Evolutionary conservation across 1,140 invertebrate genomes (phyloP), one percentile per base, ranked within the genome.

Genomic region (Trypoxylus dichotomus): DNA sequence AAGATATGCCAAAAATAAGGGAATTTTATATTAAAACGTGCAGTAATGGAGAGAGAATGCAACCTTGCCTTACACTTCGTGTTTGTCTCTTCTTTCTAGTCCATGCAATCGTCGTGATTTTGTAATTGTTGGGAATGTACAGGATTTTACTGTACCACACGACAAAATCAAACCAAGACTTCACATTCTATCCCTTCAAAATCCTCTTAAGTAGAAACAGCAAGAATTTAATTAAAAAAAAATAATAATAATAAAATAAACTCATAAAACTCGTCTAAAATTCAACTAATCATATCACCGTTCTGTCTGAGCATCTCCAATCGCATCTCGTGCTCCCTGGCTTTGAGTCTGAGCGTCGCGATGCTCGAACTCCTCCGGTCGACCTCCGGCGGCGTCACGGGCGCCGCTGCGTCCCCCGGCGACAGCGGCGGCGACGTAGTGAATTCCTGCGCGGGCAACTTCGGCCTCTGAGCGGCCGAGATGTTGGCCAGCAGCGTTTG

Each of bases 361-460:
- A 98, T 97, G 81, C 95, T 97, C 25, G 94, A 96, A 81, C 93
- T 94, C 78, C 96, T 88, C 78, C 96, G 89, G 86, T 97, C 96
- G 77, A 93, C 91, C 83, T 91, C 93, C 87, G 90, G 81, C 8
- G 84, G 85, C 5, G 86, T 85, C n/a, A 85, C 81, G 47, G 85
- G 73, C 58, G 86, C 82, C 74, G 85, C 78, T 79, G 88, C 73
- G 5, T 87, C 88, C 77, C 82, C 84, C 25, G 87, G 86, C 2
- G 87, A 87, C 21, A 91, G 88, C 0, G 90, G 88, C 1, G 91
- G 89, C 0, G 91, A 90, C 13, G 90, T 84, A 0, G 90, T 88
- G 27, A 90, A 89, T 75, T 90, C 89, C 24, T 90, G 89, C 2
- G 86, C 79, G 76, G 87, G 89, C 78, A 82, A 85, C 77, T 83